Conservation (phyloP, 2,888 invertebrate species). For the Habrosyne pyritoides region DNA sequence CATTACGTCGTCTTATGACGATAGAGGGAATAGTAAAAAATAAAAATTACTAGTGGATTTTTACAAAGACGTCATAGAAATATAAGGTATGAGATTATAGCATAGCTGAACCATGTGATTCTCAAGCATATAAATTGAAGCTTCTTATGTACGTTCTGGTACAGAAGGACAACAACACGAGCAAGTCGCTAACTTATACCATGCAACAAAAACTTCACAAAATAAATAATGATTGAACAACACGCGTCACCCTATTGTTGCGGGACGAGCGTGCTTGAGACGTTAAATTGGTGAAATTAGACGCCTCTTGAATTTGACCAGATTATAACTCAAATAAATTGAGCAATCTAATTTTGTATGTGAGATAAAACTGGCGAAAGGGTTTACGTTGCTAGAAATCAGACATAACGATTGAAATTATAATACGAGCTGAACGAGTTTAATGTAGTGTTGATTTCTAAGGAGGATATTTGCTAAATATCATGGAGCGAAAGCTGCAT, state of each 20-base stretch:
- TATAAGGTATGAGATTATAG: neutral
- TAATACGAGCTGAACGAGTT: conserved; percentile 5
- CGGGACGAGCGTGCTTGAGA: conserved; percentile 39
- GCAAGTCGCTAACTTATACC: conserved; percentile 44
- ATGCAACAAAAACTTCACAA: conserved; percentile 42
- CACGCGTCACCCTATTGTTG: conserved; percentile 59
- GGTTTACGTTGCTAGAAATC: conserved; percentile 18
- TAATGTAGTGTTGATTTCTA: conserved; percentile 8
- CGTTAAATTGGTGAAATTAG: conserved; percentile 50
- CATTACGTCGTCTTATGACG: neutral
- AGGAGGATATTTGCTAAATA: conserved; percentile 8
- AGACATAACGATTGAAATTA: conserved; percentile 9
- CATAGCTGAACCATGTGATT: neutral
- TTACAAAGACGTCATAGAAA: neutral
- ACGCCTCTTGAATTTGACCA: conserved; percentile 52
- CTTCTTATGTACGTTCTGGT: neutral
- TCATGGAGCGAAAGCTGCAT: conserved; percentile 7
- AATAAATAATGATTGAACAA: conserved; percentile 68
- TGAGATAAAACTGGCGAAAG: conserved; percentile 34
- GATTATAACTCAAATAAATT: conserved; percentile 46
- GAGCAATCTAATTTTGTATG: conserved; percentile 55
- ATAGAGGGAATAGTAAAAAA: neutral
- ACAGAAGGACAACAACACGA: conserved; percentile 10
- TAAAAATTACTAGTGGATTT: neutral
- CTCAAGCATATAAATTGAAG: neutral